Conservation (phyloP, 2,888 invertebrate species). For the Hipparchia sbordonii region DNA sequence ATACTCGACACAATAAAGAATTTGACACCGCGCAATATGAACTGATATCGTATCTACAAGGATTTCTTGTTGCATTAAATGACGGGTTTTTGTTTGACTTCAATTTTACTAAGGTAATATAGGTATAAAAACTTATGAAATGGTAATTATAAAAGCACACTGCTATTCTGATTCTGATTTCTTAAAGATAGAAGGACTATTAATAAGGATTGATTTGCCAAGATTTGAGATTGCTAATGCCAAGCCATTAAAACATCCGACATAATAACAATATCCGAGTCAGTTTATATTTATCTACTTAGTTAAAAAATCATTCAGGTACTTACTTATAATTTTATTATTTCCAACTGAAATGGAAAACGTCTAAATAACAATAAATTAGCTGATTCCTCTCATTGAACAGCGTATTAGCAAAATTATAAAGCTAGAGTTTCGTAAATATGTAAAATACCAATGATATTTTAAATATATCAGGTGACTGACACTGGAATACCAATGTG, state of each 20-base stretch:
- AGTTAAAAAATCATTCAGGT: too few relatives aligned
- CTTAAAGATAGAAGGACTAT: too few relatives aligned
- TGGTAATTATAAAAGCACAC: neutral
- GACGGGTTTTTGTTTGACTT: conserved; percentile 4
- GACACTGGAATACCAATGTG: conserved; percentile 35
- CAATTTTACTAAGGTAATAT: neutral
- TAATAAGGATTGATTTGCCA: too few relatives aligned
- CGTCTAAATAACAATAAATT: neutral
- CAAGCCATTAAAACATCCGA: too few relatives aligned
- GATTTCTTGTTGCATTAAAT: conserved; percentile 5
- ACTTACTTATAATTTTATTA: too few relatives aligned
- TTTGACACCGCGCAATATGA: conserved; percentile 18
- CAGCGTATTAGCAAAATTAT: neutral
- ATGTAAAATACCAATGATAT: conserved; percentile 17
- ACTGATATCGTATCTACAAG: conserved; percentile 16
- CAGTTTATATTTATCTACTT: too few relatives aligned
- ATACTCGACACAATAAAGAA: conserved; percentile 13
- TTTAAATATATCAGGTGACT: conserved; percentile 28
- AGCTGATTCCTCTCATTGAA: neutral
- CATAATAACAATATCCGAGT: too few relatives aligned
- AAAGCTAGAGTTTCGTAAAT: conserved; percentile 1
- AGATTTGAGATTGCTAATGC: too few relatives aligned
- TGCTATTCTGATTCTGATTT: too few relatives aligned
- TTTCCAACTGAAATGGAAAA: neutral
- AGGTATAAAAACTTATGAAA: too few relatives aligned